Base-by-base conservation (phyloP, 2,888 invertebrate species). In the Rhamphomyia laevipes region DNA sequence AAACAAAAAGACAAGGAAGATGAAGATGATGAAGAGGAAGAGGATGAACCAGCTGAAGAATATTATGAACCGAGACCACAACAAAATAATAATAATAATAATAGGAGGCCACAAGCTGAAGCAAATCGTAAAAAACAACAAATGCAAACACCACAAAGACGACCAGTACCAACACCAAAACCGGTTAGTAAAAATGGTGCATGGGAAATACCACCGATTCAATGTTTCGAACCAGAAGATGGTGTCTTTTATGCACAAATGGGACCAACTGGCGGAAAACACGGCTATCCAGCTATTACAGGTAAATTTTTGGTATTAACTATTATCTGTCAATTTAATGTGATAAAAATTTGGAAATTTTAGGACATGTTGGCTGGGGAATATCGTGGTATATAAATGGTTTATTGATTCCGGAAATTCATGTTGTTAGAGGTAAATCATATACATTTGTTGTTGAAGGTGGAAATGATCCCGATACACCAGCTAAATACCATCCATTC, bases 331-430 rank as follows among this genome's bases (percentile, higher is more conserved):
- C n/a, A n/a, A n/a, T n/a, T n/a, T n/a, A n/a, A 5, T 50, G 31
- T 43, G 43, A 53, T 17, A 43, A 23, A 35, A 47, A 43, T 48
- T 48, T 45, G 37, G 45, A 45, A 47, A 57, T 57, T 57, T 30
- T 59, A 90, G 91, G 91, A 54, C 89, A 90, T 67, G 90, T 91
- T 16, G 92, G 92, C 33, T 92, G 92, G 92, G 92, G 93, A 27
- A 86, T 92, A 54, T 84, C 88, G 0, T 93, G 91, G 91, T 94
- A 90, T 74, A 89, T 94, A 63, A 93, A 94, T 69, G 93, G 93
- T 0, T 75, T 93, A 3, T 75, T 94, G 15, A 90, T 93, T 56
- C 94, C 93, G 0, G 93, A 89, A 74, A 82, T 94, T 58, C 84
- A 89, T 63, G 84, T 93, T 38, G 86, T 93, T 1, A 77, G 92